phyloP scores from a whole-genome alignment of 2,113 vertebrate species.

The Poecile atricapillus region DNA sequence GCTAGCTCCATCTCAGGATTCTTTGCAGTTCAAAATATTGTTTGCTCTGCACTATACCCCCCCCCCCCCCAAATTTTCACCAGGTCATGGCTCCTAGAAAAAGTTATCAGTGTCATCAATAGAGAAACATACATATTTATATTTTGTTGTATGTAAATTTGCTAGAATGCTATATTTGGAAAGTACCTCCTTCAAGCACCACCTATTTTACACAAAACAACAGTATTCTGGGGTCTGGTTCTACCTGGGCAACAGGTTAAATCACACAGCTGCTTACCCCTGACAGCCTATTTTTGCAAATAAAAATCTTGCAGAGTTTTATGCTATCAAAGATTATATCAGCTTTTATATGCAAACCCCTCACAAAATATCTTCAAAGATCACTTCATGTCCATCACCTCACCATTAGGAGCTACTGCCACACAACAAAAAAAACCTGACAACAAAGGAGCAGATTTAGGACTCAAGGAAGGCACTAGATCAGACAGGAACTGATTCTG shows the following conservation, averaged over 20 bases:
- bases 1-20: background rate
- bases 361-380: background rate
- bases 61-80: background rate
- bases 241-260: background rate
- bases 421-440: background rate
- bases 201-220: background rate
- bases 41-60: background rate
- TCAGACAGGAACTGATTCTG: background rate
- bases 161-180: background rate
- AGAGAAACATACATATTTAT: background rate
- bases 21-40: background rate
- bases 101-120: accelerated
- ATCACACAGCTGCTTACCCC: background rate
- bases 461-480: background rate
- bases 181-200: background rate
- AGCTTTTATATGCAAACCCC: background rate
- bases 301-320: background rate
- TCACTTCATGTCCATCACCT: background rate
- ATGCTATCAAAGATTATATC: background rate
- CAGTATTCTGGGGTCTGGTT: background rate
- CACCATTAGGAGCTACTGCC: background rate
- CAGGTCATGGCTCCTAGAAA: background rate
- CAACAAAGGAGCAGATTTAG: background rate
- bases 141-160: background rate
- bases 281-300: background rate